Conservation (phyloP, 2,888 invertebrate species). For the Dermolepida albohirtum region DNA sequence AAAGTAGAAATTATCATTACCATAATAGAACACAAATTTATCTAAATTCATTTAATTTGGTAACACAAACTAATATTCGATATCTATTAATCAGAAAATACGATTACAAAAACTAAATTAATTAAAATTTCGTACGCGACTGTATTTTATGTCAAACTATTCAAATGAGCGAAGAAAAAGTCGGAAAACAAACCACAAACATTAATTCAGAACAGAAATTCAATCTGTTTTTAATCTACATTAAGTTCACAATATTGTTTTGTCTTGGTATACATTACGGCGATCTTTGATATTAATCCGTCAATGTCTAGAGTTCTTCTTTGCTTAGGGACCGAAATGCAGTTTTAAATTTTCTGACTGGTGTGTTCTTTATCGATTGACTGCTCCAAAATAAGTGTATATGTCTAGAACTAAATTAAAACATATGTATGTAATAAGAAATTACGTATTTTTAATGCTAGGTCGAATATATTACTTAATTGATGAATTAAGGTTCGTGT, state of each 20-base stretch:
- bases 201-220: slow-evolving; percentile 30
- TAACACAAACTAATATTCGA: too few species aligned
- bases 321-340: slow-evolving; percentile 7
- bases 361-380: neutral
- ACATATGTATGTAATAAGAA: too few species aligned
- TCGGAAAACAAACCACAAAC: slow-evolving; percentile 9
- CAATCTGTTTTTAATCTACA: slow-evolving; percentile 35
- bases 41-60: too few species aligned
- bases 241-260: slow-evolving; percentile 17
- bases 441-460: too few species aligned
- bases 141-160: slow-evolving; percentile 9
- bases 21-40: too few species aligned
- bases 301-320: slow-evolving; percentile 17
- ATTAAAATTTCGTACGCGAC: too few species aligned
- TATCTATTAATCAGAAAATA: too few species aligned
- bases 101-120: too few species aligned
- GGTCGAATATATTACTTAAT: too few species aligned
- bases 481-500: too few species aligned
- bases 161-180: slow-evolving; percentile 13
- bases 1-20: too few species aligned
- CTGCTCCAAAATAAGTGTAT: neutral
- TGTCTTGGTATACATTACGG: slow-evolving; percentile 18
- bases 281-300: slow-evolving; percentile 31
- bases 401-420: too few species aligned
- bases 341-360: slow-evolving; percentile 18